These are phyloP conservation scores for Drosophila micromelanica DNA, from an alignment of 1,140 invertebrate genomes.

Conservation along the genomic window DNA sequence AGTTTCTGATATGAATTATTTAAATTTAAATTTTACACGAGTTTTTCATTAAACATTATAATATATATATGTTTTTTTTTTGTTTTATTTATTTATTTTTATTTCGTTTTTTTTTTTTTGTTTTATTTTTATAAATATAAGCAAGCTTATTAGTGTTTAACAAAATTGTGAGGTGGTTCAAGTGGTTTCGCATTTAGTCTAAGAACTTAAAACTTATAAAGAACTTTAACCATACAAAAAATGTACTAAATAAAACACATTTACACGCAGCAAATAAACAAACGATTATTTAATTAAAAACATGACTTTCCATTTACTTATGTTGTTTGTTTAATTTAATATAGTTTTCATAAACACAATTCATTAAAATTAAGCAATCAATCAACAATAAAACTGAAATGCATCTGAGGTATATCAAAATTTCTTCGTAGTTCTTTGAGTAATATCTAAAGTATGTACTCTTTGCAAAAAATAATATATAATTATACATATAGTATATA, in stretches of 20 bases:
- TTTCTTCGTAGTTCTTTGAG: constrained; percentile 84
- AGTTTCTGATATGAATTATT: constrained; percentile 62
- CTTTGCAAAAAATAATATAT: constrained; percentile 51
- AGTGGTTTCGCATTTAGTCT: constrained; percentile 74
- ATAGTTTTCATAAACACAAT: constrained; percentile 29
- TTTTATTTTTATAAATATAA: constrained; percentile 52
- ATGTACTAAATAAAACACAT: constrained; percentile 26
- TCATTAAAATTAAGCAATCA: constrained; percentile 73
- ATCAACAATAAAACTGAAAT: constrained; percentile 84
- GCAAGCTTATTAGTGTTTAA: constrained; percentile 65
- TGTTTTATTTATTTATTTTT: constrained; percentile 18
- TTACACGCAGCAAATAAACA: constrained; percentile 33
- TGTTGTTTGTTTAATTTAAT: constrained; percentile 27
- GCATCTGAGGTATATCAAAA: constrained; percentile 84
- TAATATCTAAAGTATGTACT: constrained; percentile 47
- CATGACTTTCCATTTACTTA: constrained; percentile 38
- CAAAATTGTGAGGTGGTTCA: constrained; percentile 79
- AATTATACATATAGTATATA: not conserved
- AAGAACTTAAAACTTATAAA: constrained; percentile 51
- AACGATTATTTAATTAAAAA: constrained; percentile 19
- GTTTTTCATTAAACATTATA: not conserved
- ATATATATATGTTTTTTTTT: constrained; percentile 3
- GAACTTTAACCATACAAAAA: constrained; percentile 54
- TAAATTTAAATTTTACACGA: constrained; percentile 28
- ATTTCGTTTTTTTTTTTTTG: not conserved